phyloP scores from a whole-genome alignment of 2,888 invertebrate genomes.

The Epistrophe eligans region DNA sequence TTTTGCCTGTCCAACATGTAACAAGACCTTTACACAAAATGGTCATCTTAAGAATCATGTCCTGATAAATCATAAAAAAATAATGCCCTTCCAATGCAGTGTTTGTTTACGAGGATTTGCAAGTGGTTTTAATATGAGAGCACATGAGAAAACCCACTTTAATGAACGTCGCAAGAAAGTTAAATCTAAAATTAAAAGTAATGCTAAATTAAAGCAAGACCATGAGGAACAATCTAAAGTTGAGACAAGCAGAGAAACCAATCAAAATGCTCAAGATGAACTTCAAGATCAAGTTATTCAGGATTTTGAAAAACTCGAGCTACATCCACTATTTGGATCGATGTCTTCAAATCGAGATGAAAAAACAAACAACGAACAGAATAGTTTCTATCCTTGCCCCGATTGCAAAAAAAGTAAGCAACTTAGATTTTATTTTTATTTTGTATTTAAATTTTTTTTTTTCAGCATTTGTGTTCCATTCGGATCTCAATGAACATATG shows the following conservation, averaged over 20 bases:
- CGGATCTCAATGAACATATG: neutral
- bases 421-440: neutral
- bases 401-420: constrained; percentile 6
- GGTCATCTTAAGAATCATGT: constrained; percentile 86
- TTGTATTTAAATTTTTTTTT: neutral
- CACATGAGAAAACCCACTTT: constrained; percentile 9
- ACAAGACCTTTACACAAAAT: constrained; percentile 86
- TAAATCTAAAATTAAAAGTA: neutral
- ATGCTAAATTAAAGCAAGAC: neutral
- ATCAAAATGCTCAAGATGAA: neutral
- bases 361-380: neutral
- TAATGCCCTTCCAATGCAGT: constrained; percentile 23
- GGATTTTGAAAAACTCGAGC: constrained; percentile 22
- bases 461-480: neutral
- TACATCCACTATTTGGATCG: constrained; percentile 26
- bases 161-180: neutral
- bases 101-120: constrained; percentile 11
- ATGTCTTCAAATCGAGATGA: constrained; percentile 14
- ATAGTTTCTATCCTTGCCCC: neutral
- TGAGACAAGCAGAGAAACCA: neutral
- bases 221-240: neutral
- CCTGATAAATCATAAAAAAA: constrained; percentile 14
- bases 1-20: constrained; percentile 85
- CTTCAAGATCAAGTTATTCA: constrained; percentile 17
- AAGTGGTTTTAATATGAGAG: constrained; percentile 24